Conservation (phyloP, 1,140 invertebrate genomes). For the Eulimnadia texana region DNA sequence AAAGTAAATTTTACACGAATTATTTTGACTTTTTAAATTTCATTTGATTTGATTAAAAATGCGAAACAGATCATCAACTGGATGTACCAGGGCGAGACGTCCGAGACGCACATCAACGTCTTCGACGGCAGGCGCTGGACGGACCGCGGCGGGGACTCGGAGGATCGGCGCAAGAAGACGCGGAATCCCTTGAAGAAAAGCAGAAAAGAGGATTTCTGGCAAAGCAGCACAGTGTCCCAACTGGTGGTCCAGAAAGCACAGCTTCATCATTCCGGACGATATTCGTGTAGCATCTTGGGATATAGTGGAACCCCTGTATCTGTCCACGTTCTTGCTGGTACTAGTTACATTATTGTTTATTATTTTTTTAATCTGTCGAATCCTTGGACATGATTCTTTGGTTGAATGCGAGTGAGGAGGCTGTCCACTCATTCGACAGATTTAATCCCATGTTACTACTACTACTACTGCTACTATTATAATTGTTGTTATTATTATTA, state of each 20-base stretch:
- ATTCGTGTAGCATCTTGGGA: conserved; percentile 6
- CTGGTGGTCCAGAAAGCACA: conserved; percentile 11
- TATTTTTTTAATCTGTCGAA: not conserved
- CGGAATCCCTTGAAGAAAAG: not conserved
- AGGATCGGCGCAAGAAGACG: not conserved
- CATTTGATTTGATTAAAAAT: too few species aligned
- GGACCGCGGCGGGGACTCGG: conserved; percentile 10
- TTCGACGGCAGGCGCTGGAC: conserved; percentile 11
- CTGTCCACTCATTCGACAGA: too few species aligned
- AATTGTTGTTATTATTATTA: too few species aligned
- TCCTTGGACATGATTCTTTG: not conserved
- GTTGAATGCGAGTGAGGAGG: not conserved
- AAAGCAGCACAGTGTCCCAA: conserved; percentile 7
- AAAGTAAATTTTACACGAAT: too few species aligned
- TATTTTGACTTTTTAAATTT: too few species aligned
- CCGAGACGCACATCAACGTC: conserved; percentile 6
- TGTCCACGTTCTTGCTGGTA: conserved; percentile 13
- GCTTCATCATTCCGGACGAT: conserved; percentile 12
- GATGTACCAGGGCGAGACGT: conserved; percentile 5
- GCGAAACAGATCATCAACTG: conserved; percentile 9
- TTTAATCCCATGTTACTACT: too few species aligned
- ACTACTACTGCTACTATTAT: too few species aligned
- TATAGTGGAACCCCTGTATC: not conserved
- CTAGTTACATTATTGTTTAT: not conserved
- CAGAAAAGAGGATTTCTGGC: not conserved